Conservation (phyloP, 2,888 invertebrate genomes). For the Boloria euphrosyne region DNA sequence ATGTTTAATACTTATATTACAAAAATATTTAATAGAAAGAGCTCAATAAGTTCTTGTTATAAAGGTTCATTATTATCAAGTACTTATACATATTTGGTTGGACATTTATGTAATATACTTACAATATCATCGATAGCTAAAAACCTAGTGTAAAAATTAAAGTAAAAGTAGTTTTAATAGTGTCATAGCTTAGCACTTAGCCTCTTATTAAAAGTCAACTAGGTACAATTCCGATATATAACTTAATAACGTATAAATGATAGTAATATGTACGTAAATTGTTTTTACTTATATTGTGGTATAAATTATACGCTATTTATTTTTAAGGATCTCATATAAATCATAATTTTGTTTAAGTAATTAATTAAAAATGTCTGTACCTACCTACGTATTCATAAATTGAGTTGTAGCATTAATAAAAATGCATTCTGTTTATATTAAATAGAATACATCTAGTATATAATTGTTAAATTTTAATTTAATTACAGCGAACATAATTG, state of each 20-base stretch:
- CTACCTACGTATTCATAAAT: slow-evolving; percentile 4
- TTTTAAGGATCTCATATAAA: slow-evolving; percentile 15
- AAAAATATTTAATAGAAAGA: too few species aligned
- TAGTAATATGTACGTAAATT: background rate
- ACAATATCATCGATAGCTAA: background rate
- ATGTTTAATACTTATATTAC: too few species aligned
- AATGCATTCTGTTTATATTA: slow-evolving; percentile 20
- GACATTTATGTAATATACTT: background rate
- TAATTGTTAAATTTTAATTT: slow-evolving; percentile 13
- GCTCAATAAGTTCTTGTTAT: too few species aligned
- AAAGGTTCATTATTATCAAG: background rate
- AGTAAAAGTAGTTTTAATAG: slow-evolving; percentile 13
- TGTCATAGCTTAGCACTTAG: slow-evolving; percentile 7
- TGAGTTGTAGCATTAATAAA: slow-evolving; percentile 9
- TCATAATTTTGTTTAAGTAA: slow-evolving; percentile 3
- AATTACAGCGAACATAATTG: background rate
- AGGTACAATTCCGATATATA: slow-evolving; percentile 2
- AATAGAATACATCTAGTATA: slow-evolving; percentile 18
- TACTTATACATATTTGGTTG: background rate
- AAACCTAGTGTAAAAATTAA: slow-evolving; percentile 8
- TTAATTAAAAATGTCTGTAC: background rate
- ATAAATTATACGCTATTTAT: background rate
- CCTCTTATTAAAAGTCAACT: slow-evolving; percentile 4
- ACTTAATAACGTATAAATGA: background rate
- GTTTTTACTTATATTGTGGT: background rate